Evolutionary conservation across 2,888 invertebrate genomes (phyloP).

Genomic region (Synanthedon vespiformis): DNA sequence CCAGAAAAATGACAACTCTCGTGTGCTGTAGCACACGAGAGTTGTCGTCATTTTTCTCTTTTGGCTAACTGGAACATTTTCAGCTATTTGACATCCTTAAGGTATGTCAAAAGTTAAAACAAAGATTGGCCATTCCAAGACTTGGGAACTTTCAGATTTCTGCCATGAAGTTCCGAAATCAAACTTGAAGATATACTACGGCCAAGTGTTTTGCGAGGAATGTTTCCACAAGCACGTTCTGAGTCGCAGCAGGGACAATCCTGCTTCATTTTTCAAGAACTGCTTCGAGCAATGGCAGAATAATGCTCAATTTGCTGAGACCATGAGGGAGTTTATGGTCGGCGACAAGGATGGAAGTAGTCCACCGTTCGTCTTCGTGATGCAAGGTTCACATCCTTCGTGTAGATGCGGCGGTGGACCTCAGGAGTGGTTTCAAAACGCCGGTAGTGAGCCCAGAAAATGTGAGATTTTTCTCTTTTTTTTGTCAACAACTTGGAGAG

Average conservation of each 20-base stretch:
- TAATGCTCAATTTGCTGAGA: conserved; percentile 38
- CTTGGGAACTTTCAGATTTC: conserved; percentile 27
- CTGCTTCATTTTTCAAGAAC: conserved; percentile 49
- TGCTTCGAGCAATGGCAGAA: conserved; percentile 59
- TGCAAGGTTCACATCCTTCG: conserved; percentile 39
- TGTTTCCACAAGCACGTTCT: conserved; percentile 50
- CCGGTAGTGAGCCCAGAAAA: conserved; percentile 41
- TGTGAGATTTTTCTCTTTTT: conserved; percentile 27
- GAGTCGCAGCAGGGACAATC: conserved; percentile 38
- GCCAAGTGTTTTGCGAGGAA: conserved; percentile 57
- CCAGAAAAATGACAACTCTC: no score
- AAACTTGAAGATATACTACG: conserved; percentile 53
- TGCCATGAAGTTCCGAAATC: conserved; percentile 42
- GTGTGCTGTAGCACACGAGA: no score
- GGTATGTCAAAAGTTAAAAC: not conserved
- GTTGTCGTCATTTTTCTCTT: no score
- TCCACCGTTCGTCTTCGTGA: conserved; percentile 47
- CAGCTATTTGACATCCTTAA: not conserved
- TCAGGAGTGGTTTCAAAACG: conserved; percentile 31
- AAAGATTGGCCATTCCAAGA: no score
- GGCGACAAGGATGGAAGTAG: conserved; percentile 22
- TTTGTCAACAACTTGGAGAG: no score
- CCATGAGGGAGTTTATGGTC: conserved; percentile 46
- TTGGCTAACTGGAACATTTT: no score
- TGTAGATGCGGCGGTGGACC: conserved; percentile 38